phyloP scores from a whole-genome alignment of 1,140 invertebrate species.

The Megalonaias nervosa region DNA sequence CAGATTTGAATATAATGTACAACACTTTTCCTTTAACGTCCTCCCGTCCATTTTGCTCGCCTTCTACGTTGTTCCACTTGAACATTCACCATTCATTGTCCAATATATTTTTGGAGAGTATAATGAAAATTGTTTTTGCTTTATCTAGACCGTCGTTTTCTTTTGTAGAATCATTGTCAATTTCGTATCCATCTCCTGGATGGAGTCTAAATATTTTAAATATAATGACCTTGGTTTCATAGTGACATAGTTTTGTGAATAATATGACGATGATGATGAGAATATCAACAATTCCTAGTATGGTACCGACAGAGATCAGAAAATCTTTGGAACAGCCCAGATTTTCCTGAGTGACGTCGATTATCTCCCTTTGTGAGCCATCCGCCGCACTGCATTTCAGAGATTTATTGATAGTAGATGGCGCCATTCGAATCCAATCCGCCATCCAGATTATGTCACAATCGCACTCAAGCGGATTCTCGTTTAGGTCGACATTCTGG shows the following conservation, averaged over 20 bases:
- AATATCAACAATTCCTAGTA: conserved; percentile 2
- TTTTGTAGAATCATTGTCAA: conserved; percentile 12
- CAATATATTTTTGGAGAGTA: too few relatives aligned
- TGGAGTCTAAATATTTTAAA: conserved; percentile 6
- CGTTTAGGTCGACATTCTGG: not conserved
- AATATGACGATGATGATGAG: not conserved
- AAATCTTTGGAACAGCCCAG: conserved; percentile 14
- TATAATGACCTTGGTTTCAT: conserved; percentile 27
- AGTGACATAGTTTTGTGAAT: conserved; percentile 15
- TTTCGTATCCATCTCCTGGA: conserved; percentile 9
- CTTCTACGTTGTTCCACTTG: too few relatives aligned
- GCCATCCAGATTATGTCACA: conserved; percentile 21
- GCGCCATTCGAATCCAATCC: conserved; percentile 18
- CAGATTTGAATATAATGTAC: too few relatives aligned
- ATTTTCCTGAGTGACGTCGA: not conserved
- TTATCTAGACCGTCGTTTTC: conserved; percentile 3
- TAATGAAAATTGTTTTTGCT: too few relatives aligned
- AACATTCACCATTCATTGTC: too few relatives aligned
- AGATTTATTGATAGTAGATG: not conserved
- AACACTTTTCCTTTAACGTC: too few relatives aligned
- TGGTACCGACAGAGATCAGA: conserved; percentile 1
- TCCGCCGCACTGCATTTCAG: conserved; percentile 8
- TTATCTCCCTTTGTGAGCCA: not conserved
- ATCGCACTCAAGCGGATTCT: conserved; percentile 26
- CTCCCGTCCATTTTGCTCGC: too few relatives aligned